Evolutionary conservation across 1,140 invertebrate species (phyloP).

Genomic region (Caerostris darwini): DNA sequence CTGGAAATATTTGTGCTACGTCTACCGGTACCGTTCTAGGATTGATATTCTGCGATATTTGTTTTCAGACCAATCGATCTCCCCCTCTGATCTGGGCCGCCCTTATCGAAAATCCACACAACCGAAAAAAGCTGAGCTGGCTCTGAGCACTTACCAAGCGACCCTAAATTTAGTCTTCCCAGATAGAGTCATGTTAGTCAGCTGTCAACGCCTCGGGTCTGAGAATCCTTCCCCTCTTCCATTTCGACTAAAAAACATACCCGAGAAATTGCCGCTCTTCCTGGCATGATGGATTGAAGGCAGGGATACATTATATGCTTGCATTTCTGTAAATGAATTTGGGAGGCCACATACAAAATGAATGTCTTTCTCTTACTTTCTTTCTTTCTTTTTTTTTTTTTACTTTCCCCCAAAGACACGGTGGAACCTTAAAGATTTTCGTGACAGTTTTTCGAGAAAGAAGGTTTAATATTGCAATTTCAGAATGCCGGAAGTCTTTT

Average conservation of each 20-base stretch:
- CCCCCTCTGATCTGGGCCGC: not conserved
- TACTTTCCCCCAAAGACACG: not conserved
- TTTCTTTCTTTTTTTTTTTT: not conserved
- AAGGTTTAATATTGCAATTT: not conserved
- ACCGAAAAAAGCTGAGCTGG: not conserved
- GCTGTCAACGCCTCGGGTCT: conserved; percentile 53
- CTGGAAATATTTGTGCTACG: too few species aligned
- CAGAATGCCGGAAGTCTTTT: not conserved
- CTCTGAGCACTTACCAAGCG: conserved; percentile 40
- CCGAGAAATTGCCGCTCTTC: conserved; percentile 49
- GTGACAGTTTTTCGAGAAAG: conserved; percentile 2
- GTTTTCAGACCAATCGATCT: not conserved
- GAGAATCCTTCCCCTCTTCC: conserved; percentile 32
- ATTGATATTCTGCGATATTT: too few species aligned
- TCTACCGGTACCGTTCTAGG: too few species aligned
- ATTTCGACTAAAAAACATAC: conserved; percentile 56
- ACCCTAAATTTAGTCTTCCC: conserved; percentile 67
- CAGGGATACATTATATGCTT: conserved; percentile 43
- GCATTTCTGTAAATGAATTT: conserved; percentile 13
- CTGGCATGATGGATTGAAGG: conserved; percentile 46
- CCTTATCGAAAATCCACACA: not conserved
- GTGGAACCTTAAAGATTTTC: conserved; percentile 28
- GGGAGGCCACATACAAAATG: not conserved
- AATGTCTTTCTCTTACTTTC: not conserved
- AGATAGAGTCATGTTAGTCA: conserved; percentile 70